phyloP scores from a whole-genome alignment of 2,797 vertebrate species.

The Enteromius argenteus region DNA sequence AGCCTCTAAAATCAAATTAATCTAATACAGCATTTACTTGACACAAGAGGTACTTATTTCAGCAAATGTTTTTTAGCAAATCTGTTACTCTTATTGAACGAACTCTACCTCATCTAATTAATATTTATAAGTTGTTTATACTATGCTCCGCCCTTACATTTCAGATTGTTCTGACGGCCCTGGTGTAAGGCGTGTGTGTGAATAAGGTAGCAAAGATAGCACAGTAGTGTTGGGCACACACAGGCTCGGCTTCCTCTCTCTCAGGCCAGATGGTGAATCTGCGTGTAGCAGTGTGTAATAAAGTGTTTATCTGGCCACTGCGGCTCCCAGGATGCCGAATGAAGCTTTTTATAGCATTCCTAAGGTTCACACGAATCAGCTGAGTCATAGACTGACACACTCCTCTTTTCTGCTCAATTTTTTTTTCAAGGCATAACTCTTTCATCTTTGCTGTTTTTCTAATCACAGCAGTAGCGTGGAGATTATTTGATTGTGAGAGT shows the following conservation, averaged over 20 bases:
- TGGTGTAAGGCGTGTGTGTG: conserved; percentile 10
- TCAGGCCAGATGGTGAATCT: conserved; percentile 63
- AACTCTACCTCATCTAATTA: neutral
- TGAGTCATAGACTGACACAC: conserved; percentile 62
- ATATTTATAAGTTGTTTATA: conserved; percentile 12
- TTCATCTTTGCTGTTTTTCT: conserved; percentile 35
- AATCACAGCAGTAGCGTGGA: neutral
- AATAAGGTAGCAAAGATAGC: conserved; percentile 31
- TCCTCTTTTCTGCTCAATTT: conserved; percentile 20
- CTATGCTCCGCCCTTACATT: neutral
- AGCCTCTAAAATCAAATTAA: neutral
- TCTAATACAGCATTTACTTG: neutral
- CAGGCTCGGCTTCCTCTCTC: conserved; percentile 55
- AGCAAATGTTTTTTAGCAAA: neutral
- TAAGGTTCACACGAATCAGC: conserved; percentile 59
- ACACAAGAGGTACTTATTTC: neutral
- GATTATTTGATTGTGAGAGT: neutral
- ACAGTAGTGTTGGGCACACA: conserved; percentile 43
- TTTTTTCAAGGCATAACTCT: conserved; percentile 22
- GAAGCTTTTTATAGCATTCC: conserved; percentile 66
- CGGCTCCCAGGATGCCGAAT: conserved; percentile 61
- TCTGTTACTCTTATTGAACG: neutral
- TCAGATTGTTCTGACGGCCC: neutral
- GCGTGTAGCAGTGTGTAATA: conserved; percentile 65
- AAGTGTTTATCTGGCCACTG: conserved; percentile 70